Evolutionary conservation across 2,888 invertebrate genomes (phyloP).

Genomic region (Onchidella celtica): DNA sequence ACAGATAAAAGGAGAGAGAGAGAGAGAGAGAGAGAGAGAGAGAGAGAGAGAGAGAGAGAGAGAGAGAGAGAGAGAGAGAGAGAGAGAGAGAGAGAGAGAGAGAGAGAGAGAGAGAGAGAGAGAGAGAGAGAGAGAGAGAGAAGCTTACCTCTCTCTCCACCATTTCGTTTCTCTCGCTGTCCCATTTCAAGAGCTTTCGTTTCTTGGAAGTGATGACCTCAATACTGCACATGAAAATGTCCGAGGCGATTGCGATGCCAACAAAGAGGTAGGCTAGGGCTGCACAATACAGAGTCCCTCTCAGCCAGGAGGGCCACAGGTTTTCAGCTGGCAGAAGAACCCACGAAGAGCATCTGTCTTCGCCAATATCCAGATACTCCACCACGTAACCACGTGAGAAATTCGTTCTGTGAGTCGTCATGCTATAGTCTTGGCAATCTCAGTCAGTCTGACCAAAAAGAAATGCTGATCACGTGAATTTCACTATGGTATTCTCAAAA

Average conservation of each 20-base stretch:
- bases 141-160: constrained; percentile 67
- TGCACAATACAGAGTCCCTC: constrained; percentile 74
- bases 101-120: too few species aligned
- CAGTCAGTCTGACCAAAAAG: too few species aligned
- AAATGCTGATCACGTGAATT: too few species aligned
- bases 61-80: too few species aligned
- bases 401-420: constrained; percentile 31
- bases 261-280: constrained; percentile 76
- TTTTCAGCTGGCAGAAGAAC: constrained; percentile 78
- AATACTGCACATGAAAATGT: constrained; percentile 78
- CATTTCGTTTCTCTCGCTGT: constrained; percentile 72
- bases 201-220: constrained; percentile 78
- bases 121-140: too few species aligned
- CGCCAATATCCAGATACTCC: constrained; percentile 60
- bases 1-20: too few species aligned
- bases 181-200: constrained; percentile 70
- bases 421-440: constrained; percentile 1
- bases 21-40: too few species aligned
- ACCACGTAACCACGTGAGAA: constrained; percentile 72
- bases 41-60: too few species aligned
- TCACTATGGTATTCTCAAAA: too few species aligned
- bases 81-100: too few species aligned
- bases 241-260: constrained; percentile 77
- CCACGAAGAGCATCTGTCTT: constrained; percentile 68
- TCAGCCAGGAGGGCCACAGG: constrained; percentile 70